phyloP scores from a whole-genome alignment of 2,113 vertebrate genomes.

The Andinoacara biseriatus region DNA sequence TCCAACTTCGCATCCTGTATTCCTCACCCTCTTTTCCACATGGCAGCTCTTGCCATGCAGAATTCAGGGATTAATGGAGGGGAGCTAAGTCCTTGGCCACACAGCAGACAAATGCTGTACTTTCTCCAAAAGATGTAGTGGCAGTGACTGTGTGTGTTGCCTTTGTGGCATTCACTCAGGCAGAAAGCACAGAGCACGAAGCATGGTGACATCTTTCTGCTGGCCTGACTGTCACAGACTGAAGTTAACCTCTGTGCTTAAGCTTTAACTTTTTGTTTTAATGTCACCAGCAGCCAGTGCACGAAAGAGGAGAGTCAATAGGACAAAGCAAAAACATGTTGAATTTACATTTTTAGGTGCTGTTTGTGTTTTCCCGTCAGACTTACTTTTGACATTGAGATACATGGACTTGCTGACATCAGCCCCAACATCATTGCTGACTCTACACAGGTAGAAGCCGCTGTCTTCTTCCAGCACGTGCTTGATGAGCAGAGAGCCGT shows the following conservation, averaged over 20 bases:
- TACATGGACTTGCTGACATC: constrained; percentile 99
- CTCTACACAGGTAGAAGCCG: constrained; percentile 98
- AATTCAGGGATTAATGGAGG: constrained; percentile 78
- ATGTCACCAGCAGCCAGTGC: not conserved
- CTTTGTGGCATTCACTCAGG: constrained; percentile 57
- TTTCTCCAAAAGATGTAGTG: constrained; percentile 39
- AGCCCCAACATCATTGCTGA: constrained; percentile 99
- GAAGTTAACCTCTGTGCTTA: constrained; percentile 20
- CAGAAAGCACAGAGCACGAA: constrained; percentile 45
- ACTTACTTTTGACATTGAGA: constrained; percentile 99
- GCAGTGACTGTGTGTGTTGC: constrained; percentile 1
- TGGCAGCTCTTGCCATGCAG: constrained; percentile 69
- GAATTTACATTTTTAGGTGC: not conserved
- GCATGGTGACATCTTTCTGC: constrained; percentile 29
- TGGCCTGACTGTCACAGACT: constrained; percentile 41
- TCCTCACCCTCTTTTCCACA: constrained; percentile 70
- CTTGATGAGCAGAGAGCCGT: constrained; percentile 95
- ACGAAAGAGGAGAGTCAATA: not conserved
- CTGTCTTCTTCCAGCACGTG: constrained; percentile 98
- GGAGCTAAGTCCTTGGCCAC: constrained; percentile 72
- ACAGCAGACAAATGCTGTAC: constrained; percentile 64
- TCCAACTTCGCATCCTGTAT: not conserved
- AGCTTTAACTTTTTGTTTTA: constrained; percentile 9
- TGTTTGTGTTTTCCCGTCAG: not conserved
- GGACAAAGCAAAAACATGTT: not conserved